Evolutionary conservation across 2,113 vertebrate species (phyloP).

Genomic region (Trogon surrucura): DNA sequence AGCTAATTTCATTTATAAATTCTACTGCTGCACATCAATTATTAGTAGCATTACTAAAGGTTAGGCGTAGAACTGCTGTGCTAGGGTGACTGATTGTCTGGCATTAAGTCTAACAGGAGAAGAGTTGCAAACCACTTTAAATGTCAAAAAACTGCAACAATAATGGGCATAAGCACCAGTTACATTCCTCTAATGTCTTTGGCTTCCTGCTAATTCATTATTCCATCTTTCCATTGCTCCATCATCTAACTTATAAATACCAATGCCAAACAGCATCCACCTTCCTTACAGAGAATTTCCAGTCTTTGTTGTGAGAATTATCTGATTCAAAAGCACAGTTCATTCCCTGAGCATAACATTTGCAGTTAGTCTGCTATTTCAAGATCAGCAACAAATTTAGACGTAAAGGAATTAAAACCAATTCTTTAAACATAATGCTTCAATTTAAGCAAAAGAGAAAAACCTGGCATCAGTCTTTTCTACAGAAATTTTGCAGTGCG

Average conservation of each 20-base stretch:
- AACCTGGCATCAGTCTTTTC: neutral
- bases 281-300: neutral
- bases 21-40: conserved; percentile 43
- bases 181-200: neutral
- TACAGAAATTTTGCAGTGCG: neutral
- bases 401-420: neutral
- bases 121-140: conserved; percentile 53
- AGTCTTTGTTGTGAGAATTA: neutral
- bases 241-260: neutral
- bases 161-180: conserved; percentile 7
- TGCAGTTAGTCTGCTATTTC: neutral
- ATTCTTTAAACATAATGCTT: neutral
- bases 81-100: conserved; percentile 6
- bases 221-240: neutral
- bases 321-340: neutral
- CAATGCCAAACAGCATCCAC: neutral
- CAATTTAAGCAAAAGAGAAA: neutral
- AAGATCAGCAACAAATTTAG: neutral
- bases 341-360: neutral
- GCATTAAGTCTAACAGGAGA: conserved; percentile 29
- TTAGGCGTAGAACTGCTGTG: neutral
- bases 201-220: conserved; percentile 20
- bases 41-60: neutral
- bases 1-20: conserved; percentile 55
- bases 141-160: conserved; percentile 35